Base-by-base conservation (phyloP, 2,888 invertebrate genomes). In the Laothoe populi region DNA sequence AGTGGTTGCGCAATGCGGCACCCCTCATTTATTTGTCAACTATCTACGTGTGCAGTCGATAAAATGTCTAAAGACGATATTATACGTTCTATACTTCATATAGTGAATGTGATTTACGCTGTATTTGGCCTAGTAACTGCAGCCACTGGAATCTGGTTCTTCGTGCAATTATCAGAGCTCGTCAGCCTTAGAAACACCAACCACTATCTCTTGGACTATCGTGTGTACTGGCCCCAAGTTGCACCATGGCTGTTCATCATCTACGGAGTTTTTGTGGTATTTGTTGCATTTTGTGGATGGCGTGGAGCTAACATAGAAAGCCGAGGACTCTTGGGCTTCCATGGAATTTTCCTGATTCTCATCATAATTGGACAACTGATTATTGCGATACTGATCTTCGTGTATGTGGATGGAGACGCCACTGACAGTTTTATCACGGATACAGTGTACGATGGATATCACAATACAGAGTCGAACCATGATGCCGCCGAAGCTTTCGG, bases 161-260 rank as follows among this genome's bases (percentile, higher is more conserved):
- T 92, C 78, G 91, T 92, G 71, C 90, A 92, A 62, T 71, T 92
- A 8, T 78, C 85, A 4, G 92, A 92, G 71, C 91, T 92, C 69
- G 90, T 92, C 53, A 74, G 81, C 19, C 66, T 92, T 64, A 80
- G 92, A 69, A 92, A 92, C 70, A 88, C 80, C 66, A 92, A 92
- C 81, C 92, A 92, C 63, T 92, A 92, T 59, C 64, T 92, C 42
- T 62, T 92, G 78, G 92, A 92, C 82, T 92, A 92, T 70, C 76
- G 91, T 57, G 77, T 92, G 46, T 92, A 92, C 75, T 92, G 92
- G 92, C 92, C 92, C 0, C 92, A 92, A 65, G 89, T 88, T 1
- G 91, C 89, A 60, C 92, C 92, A 85, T 92, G 92, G 92, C 83
- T 92, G 69, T 92, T 92, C 74, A 92, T 92, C 49, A 58, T 92